Base-by-base conservation (phyloP, 2,797 vertebrate species). In the Linurgus olivaceus region DNA sequence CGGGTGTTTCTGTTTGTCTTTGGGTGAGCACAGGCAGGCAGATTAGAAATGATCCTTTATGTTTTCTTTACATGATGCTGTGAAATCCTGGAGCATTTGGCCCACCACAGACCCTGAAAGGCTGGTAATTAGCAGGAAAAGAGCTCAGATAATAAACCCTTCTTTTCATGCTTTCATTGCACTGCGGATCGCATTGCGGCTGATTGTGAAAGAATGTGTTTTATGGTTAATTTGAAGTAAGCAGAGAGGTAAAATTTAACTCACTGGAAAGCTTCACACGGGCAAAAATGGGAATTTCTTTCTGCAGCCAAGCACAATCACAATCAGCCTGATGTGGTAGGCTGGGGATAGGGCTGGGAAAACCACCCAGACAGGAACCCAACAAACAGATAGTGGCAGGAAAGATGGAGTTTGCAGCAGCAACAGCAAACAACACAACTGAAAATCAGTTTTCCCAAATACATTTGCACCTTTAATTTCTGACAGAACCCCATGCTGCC, bases 221-320 rank as follows among this genome's bases (percentile, higher is more conserved):
- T 93, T 70, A 68, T 73, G 89, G 84, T 61, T 89, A 94, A 94
- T 90, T 92, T 91, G 81, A 96, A 86, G 89, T 25, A 62, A 93
- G 91, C 72, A 83, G 76, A 62, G 87, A 95, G 81, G 95, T 92
- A 93, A 95, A 89, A 93, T 86, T 88, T 76, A 96, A 94, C 83
- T 89, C 35, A 19, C 61, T 94, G 73, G 88, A 89, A 90, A 95
- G 75, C 58, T 4, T 92, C 66, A 58, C 54, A 40, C 0, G 0
- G 45, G 40, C 57, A 57, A 75, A 77, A 77, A 83, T 4, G 50
- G 6, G 72, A 74, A 65, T 75, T 66, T 54, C 44, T 83, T 89
- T 66, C 65, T 86, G 58, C 75, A 86, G 47, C 33, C 23, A 18
- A 79, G 77, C 3, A 0, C 3, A 17, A 23, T 7, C 2, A 0